Conservation (phyloP, 2,888 invertebrate species). For the Elysia crispata region DNA sequence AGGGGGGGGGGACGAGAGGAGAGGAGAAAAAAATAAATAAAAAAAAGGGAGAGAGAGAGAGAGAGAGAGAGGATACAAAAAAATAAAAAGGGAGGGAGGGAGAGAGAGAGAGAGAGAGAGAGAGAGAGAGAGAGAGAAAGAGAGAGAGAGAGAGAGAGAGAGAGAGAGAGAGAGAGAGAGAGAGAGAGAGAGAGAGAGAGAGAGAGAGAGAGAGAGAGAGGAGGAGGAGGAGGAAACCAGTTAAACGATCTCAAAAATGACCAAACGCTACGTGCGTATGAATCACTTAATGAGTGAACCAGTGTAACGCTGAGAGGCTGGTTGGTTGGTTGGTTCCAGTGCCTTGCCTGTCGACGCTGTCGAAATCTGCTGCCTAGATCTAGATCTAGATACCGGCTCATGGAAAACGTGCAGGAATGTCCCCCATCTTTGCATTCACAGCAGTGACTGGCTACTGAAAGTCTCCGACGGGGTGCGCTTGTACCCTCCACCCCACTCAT, state of each 20-base stretch:
- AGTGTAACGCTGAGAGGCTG: not conserved
- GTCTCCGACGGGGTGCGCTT: too few relatives aligned
- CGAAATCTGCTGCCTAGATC: too few relatives aligned
- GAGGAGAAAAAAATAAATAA: too few relatives aligned
- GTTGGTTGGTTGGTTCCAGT: not conserved
- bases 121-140: not conserved
- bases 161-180: not conserved
- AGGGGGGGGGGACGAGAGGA: too few relatives aligned
- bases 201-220: not conserved
- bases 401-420: too few relatives aligned
- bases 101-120: not conserved
- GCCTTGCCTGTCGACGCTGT: too few relatives aligned
- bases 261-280: not conserved
- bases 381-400: too few relatives aligned
- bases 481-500: too few relatives aligned
- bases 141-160: slow-evolving; percentile 1
- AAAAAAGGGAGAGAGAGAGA: not conserved
- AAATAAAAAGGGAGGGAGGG: not conserved
- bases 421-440: too few relatives aligned
- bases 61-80: not conserved
- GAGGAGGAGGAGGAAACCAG: not conserved
- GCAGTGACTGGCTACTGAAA: too few relatives aligned
- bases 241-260: not conserved
- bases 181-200: not conserved
- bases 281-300: too few relatives aligned